Conservation (phyloP, 1,140 invertebrate genomes). For the Zaprionus davidi region DNA sequence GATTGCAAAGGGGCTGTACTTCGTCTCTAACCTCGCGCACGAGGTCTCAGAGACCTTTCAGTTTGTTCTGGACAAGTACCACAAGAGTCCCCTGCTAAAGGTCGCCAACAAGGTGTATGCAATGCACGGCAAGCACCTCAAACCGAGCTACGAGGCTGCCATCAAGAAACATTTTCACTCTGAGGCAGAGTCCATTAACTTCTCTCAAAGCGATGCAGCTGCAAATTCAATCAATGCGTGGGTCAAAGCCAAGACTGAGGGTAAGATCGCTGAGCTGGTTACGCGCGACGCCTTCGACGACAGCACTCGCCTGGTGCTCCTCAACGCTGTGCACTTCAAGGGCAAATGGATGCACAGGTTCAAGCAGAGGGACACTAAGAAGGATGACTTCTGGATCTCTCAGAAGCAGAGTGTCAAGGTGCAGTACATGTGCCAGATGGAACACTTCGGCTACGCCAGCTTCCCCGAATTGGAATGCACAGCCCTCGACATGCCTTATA, state of each 20-base stretch:
- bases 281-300: constrained; percentile 85
- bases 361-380: constrained; percentile 72
- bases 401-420: constrained; percentile 80
- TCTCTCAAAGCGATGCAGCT: constrained; percentile 82
- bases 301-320: constrained; percentile 88
- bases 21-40: constrained; percentile 63
- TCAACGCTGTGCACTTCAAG: constrained; percentile 95
- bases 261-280: constrained; percentile 90
- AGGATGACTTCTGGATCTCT: constrained; percentile 83
- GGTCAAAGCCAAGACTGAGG: constrained; percentile 90
- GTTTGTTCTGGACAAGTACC: constrained; percentile 77
- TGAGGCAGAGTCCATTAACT: constrained; percentile 86
- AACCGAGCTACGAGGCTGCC: constrained; percentile 84
- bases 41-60: constrained; percentile 70
- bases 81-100: constrained; percentile 84
- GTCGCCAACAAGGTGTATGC: constrained; percentile 87
- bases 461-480: constrained; percentile 80
- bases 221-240: constrained; percentile 88
- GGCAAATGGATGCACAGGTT: constrained; percentile 85
- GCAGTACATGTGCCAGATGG: constrained; percentile 84
- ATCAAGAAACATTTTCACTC: constrained; percentile 85
- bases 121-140: constrained; percentile 85
- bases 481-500: constrained; percentile 85
- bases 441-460: constrained; percentile 80
- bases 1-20: constrained; percentile 84